Evolutionary conservation across 2,113 vertebrate genomes (phyloP).

Genomic region (Muscicapa adusta): DNA sequence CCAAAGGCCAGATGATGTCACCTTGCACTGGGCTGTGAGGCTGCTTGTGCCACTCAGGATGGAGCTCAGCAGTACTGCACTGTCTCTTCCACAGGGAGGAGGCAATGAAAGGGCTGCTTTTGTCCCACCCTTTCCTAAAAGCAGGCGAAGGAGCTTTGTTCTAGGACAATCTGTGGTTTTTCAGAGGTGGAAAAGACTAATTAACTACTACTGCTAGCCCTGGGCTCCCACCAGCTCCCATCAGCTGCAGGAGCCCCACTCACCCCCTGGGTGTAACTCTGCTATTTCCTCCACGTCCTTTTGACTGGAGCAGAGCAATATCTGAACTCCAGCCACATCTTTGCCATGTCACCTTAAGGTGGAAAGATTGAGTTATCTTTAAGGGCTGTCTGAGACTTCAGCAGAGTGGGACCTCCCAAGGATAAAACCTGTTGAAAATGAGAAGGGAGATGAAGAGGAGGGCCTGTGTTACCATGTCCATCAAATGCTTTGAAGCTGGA

Average conservation of each 20-base stretch:
- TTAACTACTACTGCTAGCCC: neutral
- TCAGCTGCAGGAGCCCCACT: neutral
- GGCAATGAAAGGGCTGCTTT: slow-evolving; percentile 28
- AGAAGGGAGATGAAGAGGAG: neutral
- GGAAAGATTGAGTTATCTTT: neutral
- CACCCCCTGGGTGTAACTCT: neutral
- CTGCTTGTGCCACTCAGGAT: neutral
- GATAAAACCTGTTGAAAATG: neutral
- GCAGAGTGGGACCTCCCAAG: neutral
- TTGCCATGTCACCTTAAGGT: neutral
- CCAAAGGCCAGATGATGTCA: slow-evolving; percentile 62
- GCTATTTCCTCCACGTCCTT: neutral
- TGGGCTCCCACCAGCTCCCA: neutral
- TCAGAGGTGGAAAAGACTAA: neutral
- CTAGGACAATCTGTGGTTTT: neutral
- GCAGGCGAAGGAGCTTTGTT: neutral
- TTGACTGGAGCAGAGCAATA: neutral
- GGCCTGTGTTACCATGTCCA: neutral
- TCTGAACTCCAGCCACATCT: neutral
- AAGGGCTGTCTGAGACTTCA: neutral
- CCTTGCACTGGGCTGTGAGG: neutral
- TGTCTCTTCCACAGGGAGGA: neutral
- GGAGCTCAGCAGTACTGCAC: neutral
- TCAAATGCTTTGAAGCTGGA: neutral
- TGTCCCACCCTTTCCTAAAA: neutral